These are phyloP conservation scores for Deroplatys truncata DNA, from an alignment of 2,888 invertebrate species.

Conservation along the genomic window DNA sequence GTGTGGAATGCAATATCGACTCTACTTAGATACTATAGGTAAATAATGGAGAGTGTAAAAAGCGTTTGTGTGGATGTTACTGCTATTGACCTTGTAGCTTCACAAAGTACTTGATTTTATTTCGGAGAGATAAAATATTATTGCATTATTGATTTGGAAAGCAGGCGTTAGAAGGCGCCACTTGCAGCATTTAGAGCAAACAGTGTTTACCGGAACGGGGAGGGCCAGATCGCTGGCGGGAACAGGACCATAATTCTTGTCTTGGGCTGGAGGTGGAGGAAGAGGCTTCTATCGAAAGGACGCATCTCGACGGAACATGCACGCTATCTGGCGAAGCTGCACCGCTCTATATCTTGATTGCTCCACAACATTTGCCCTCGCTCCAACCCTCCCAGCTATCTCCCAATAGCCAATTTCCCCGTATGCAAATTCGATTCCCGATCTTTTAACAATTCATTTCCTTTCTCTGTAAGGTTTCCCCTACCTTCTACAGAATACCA, in stretches of 20 bases:
- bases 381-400: background rate
- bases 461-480: background rate
- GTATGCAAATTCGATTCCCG: constrained; percentile 27
- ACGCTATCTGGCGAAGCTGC: background rate
- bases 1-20: too few species aligned
- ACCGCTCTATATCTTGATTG: background rate
- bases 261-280: too few species aligned
- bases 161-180: background rate
- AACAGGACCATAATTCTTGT: background rate
- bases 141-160: background rate
- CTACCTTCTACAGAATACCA: background rate
- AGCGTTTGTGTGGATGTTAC: too few species aligned
- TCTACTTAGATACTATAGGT: too few species aligned
- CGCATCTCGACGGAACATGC: too few species aligned
- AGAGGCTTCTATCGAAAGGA: too few species aligned
- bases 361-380: background rate
- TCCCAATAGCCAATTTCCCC: constrained; percentile 26
- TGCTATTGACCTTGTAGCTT: too few species aligned
- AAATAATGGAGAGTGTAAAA: too few species aligned
- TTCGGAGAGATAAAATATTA: background rate
- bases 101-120: too few species aligned
- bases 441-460: constrained; percentile 27
- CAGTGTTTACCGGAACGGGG: background rate
- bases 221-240: background rate
- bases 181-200: background rate